Percentiles rank a stretch among this genome's conserved stretches.
These are phyloP conservation scores for Rhinichthys osculus DNA, from an alignment of 2,797 vertebrate genomes.

Conservation along the genomic window DNA sequence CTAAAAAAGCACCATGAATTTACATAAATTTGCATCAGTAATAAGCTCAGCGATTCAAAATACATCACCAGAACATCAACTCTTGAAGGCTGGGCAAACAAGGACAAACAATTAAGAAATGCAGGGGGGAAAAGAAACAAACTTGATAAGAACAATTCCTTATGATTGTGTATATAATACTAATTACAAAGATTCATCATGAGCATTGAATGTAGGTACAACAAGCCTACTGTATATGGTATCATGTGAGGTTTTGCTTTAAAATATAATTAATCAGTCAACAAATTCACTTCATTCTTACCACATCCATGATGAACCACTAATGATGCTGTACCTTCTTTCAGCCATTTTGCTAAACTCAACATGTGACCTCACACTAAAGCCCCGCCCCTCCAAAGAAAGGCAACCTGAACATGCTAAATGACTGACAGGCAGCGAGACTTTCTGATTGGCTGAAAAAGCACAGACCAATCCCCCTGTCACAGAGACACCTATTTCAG, in stretches of 20 bases:
- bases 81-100: neutral
- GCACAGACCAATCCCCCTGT: too few relatives aligned
- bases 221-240: neutral
- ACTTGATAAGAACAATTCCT: neutral
- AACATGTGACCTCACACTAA: neutral
- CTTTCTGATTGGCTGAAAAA: neutral
- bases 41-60: constrained; percentile 33
- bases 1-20: constrained; percentile 17
- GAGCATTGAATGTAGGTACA: neutral
- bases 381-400: neutral
- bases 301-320: neutral
- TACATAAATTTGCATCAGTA: constrained; percentile 25
- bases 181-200: neutral
- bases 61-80: constrained; percentile 11
- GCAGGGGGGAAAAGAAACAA: neutral
- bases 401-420: neutral
- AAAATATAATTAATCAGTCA: neutral
- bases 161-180: neutral
- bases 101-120: neutral
- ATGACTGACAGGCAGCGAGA: neutral
- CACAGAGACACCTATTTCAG: neutral
- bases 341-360: neutral
- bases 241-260: constrained; percentile 1
- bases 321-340: neutral
- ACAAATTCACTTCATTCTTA: neutral